phyloP scores from a whole-genome alignment of 2,113 vertebrate genomes.

The Camelus dromedarius region DNA sequence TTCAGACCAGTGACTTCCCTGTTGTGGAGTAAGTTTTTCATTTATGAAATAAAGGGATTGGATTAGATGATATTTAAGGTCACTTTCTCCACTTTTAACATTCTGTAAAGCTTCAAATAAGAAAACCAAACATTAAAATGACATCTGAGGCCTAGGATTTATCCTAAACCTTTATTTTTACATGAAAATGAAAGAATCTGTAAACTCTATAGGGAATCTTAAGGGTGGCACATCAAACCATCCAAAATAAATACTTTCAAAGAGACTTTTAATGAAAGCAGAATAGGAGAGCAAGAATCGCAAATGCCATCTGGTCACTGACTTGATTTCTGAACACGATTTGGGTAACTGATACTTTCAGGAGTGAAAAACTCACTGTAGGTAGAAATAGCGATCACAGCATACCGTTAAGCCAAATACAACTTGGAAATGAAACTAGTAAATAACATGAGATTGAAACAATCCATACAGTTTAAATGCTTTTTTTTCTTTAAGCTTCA shows the following conservation, averaged over 20 bases:
- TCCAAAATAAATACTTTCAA: conserved; percentile 85
- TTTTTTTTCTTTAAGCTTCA: conserved; percentile 3
- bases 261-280: conserved; percentile 82
- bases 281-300: conserved; percentile 68
- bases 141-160: not conserved
- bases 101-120: conserved; percentile 15
- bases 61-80: not conserved
- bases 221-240: not conserved
- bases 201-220: not conserved
- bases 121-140: not conserved
- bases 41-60: not conserved
- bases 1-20: not conserved
- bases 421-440: conserved; percentile 83
- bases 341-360: conserved; percentile 82
- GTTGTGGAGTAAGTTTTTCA: not conserved
- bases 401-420: conserved; percentile 72
- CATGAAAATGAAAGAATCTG: conserved; percentile 19
- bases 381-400: conserved; percentile 64
- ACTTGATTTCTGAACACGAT: conserved; percentile 82
- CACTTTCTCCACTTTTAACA: not conserved
- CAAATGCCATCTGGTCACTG: conserved; percentile 82
- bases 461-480: not conserved
- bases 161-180: conserved; percentile 36
- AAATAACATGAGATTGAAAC: not conserved
- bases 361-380: conserved; percentile 70